Conservation (phyloP, 2,113 vertebrate species). For the Leiothrix lutea region DNA sequence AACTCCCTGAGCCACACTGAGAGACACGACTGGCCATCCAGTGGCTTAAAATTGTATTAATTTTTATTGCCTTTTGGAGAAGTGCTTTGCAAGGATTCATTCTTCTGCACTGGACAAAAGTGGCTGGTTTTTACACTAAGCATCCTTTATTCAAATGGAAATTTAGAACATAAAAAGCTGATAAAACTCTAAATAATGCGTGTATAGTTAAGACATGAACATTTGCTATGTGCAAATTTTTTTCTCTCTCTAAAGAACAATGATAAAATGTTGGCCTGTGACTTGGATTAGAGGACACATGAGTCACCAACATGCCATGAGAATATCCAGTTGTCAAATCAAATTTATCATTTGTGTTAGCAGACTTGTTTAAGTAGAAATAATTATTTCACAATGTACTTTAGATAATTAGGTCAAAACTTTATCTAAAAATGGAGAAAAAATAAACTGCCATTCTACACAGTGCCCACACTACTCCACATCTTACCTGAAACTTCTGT, state of each 20-base stretch:
- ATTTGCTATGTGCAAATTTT: not conserved
- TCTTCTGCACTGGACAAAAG: conserved; percentile 14
- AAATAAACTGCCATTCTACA: not conserved
- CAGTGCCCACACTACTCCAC: not conserved
- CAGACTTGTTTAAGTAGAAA: conserved; percentile 2
- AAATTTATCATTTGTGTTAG: conserved; percentile 17
- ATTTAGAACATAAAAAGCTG: not conserved
- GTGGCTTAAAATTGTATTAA: conserved; percentile 3
- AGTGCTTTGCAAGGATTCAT: not conserved
- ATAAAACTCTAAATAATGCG: not conserved
- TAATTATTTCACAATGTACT: not conserved
- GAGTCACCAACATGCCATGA: not conserved
- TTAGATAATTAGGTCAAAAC: not conserved
- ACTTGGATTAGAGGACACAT: not conserved
- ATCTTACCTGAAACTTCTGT: not conserved
- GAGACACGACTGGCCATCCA: not conserved
- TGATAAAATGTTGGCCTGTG: not conserved
- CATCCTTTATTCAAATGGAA: not conserved
- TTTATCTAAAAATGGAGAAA: not conserved
- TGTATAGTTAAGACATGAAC: not conserved
- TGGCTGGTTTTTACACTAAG: not conserved
- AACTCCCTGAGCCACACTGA: conserved; percentile 16
- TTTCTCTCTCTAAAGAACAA: not conserved
- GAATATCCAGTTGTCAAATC: conserved; percentile 30
- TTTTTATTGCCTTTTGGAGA: conserved; percentile 31